phyloP scores from a whole-genome alignment of 2,888 invertebrate genomes.

The Drosophila maculinotata region DNA sequence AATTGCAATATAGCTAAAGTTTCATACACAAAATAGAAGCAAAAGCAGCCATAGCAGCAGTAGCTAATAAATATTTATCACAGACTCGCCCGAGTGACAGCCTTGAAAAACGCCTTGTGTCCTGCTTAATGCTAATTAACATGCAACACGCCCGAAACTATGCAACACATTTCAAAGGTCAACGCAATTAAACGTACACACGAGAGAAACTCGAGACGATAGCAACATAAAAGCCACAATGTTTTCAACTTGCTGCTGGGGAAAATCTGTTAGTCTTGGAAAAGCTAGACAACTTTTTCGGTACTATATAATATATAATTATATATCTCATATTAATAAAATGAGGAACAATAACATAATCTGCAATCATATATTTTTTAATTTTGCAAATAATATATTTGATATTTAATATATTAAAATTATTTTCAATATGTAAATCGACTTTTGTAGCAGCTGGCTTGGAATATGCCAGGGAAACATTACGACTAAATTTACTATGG shows the following conservation, averaged over 20 bases:
- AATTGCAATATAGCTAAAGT: conserved; percentile 79
- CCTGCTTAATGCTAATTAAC: conserved; percentile 78
- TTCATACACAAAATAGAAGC: conserved; percentile 46
- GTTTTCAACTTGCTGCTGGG: conserved; percentile 58
- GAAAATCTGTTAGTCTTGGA: conserved; percentile 3
- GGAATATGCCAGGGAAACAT: not conserved
- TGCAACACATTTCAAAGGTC: conserved; percentile 70
- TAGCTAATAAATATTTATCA: conserved; percentile 75
- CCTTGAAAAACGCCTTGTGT: conserved; percentile 46
- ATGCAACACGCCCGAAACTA: conserved; percentile 69
- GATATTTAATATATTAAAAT: too few relatives aligned
- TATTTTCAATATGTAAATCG: not conserved
- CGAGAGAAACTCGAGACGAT: conserved; percentile 32
- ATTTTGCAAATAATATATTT: too few relatives aligned
- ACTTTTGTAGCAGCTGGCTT: not conserved
- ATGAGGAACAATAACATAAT: too few relatives aligned
- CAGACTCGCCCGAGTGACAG: conserved; percentile 50
- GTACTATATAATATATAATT: too few relatives aligned
- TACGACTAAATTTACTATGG: conserved; percentile 13
- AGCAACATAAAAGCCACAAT: conserved; percentile 69
- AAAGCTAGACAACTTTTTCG: conserved; percentile 11
- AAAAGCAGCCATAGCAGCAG: conserved; percentile 23
- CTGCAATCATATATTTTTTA: too few relatives aligned
- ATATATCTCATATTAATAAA: too few relatives aligned
- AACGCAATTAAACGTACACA: conserved; percentile 84